Evolutionary conservation across 2,888 invertebrate genomes (phyloP), one percentile per base, ranked within the genome.

Genomic region (Diadromus collaris): DNA sequence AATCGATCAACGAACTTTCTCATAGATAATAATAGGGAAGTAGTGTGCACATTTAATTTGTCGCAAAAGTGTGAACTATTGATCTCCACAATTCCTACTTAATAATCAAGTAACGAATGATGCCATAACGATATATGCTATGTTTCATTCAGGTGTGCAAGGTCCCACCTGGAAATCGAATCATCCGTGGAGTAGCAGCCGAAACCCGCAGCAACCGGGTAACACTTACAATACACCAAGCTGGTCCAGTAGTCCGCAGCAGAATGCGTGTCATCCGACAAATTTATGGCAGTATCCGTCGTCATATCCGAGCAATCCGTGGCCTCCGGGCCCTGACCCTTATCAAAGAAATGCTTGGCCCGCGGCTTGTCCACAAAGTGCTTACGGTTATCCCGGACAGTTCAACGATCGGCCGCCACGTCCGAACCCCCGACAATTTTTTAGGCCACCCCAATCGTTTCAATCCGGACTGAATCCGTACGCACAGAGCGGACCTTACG

Each of bases 121-220:
- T 56, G 54, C 54, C 51, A 46, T 54, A 41, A 41, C 27, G 29
- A 54, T 73, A 63, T 44, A 44, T 34, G 9, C 29, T 38, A 9
- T 61, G 19, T 41, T 24, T 63, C 24, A 24, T 70, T 54, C 19
- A 41, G 68, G 48, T 13, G 65, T 29, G 27, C 73, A 71, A 80
- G 79, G 84, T 34, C 63, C 76, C 24, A 80, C 74, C 41, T 88
- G 88, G 87, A 85, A 86, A 70, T 85, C 86, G 2, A 87, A 86
- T 77, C 87, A 89, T 83, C 89, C 89, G 9, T 89, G 89, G 89
- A 88, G 85, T 58, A 87, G 70, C 27, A 82, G 76, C 6, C 83
- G 71, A 68, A 74, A 83, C 27, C 44, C 69, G 4, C 81, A 82
- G 38, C 73, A 76, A 38, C 41, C 51, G 13, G 32, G 16, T 58